These are phyloP conservation scores for Xerus rutilus DNA, from an alignment of 2,797 vertebrate species.

Conservation along the genomic window DNA sequence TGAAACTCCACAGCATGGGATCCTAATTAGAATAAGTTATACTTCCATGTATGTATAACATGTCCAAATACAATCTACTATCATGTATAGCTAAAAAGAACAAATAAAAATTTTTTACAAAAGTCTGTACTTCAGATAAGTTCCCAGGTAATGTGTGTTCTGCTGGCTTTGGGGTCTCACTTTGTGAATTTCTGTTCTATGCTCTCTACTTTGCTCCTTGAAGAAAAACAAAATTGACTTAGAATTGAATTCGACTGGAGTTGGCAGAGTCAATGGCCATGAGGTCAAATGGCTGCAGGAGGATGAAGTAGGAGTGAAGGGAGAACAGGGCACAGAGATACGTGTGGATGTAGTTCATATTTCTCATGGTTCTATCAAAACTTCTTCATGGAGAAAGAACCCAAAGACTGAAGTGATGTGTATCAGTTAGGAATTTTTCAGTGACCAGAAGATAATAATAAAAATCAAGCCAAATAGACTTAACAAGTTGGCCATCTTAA, in stretches of 20 bases:
- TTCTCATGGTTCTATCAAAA: neutral
- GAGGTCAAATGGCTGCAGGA: neutral
- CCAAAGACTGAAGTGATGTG: neutral
- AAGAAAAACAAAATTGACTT: neutral
- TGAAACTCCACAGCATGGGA: too few relatives aligned
- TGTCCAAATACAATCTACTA: too few relatives aligned
- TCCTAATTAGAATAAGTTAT: too few relatives aligned
- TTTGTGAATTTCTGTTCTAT: neutral
- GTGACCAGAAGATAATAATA: neutral
- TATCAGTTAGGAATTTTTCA: neutral
- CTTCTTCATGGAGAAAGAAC: neutral
- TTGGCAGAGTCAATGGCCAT: neutral
- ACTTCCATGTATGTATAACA: too few relatives aligned
- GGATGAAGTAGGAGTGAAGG: neutral
- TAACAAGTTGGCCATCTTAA: neutral
- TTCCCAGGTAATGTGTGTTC: neutral
- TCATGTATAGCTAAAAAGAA: too few relatives aligned
- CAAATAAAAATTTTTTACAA: too few relatives aligned
- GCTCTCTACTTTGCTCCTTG: neutral
- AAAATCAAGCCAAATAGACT: neutral
- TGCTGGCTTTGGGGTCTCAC: neutral
- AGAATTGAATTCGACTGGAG: neutral
- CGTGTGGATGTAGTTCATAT: neutral
- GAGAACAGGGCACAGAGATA: neutral
- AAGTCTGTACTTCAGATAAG: neutral